Base-by-base conservation (phyloP, 2,797 vertebrate genomes). In the Enteromius trimaculatus region DNA sequence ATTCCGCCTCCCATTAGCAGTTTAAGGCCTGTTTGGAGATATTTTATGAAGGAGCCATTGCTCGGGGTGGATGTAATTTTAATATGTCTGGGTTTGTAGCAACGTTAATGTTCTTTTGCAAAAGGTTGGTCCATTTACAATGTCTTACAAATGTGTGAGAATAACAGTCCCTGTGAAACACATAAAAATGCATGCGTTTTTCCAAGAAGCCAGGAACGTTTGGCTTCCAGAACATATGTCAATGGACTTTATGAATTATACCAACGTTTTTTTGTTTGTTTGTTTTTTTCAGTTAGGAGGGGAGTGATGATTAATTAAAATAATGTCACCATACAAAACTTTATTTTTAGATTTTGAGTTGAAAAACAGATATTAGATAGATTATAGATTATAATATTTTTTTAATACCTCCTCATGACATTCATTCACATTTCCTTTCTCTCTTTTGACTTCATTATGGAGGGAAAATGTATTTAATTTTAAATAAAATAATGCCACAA, bases 21-120 rank as follows among this genome's bases (percentile, higher is more conserved):
- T 70, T 80, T 71, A 71, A 80, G 23, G 53, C n/a, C 49, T 29
- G 78, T 70, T 80, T 70, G 49, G 44, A 42, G 47, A 69, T 55
- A 44, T 80, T 80, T 80, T 80, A 60, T 71, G 68, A 71, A 60
- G 79, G 53, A 62, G 39, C 37, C 14, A 47, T 80, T 53, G 79
- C 55, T 81, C 39, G 26, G 21, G 68, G 79, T 81, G 26, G 69
- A 71, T 72, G 53, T 64, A 23, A 62, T 72, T 72, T 62, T 62
- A 81, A 81, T 81, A 72, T 81, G 55, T 34, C 39, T 49, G 53
- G 55, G 39, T 80, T 81, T 81, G 39, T 62, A 13, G 39, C 29
- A 64, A 31, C 13, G 0, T 62, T 49, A 74, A 64, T 80, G 69
- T 60, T 53, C 44, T 53, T 80, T 79, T 84, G 69, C 23, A 66